Conservation (phyloP, 2,113 vertebrate species). For the Mesoclemmys tuberculata region DNA sequence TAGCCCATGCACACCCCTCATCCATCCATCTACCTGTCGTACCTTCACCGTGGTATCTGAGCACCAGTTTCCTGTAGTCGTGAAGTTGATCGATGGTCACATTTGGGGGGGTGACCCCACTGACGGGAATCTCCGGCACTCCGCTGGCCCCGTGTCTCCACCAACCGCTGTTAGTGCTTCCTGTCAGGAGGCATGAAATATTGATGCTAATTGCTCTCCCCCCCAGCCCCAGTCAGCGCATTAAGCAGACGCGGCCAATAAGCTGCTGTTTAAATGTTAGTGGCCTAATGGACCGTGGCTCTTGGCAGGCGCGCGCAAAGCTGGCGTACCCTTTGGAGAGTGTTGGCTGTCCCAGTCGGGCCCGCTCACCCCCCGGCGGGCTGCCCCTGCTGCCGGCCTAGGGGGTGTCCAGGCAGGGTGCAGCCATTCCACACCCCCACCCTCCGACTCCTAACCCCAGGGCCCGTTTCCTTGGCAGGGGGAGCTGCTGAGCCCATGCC, state of each 20-base stretch:
- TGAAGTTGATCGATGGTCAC: slow-evolving; percentile 54
- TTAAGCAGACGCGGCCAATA: slow-evolving; percentile 26
- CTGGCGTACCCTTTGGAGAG: neutral
- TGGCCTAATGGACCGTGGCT: neutral
- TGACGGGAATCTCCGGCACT: neutral
- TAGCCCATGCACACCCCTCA: no score
- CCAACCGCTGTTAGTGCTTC: slow-evolving; percentile 63
- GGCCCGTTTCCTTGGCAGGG: slow-evolving; percentile 77
- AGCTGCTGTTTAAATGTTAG: neutral
- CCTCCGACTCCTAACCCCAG: neutral
- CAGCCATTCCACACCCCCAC: no score
- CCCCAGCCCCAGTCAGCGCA: slow-evolving; percentile 63
- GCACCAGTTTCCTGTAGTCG: neutral
- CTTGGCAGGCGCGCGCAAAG: neutral
- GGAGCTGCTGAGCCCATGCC: slow-evolving; percentile 91
- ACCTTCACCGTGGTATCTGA: neutral
- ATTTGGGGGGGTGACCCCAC: slow-evolving; percentile 14
- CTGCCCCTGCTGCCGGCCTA: no score
- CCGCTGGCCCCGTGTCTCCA: neutral
- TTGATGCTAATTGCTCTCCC: slow-evolving; percentile 72
- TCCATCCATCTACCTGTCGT: neutral
- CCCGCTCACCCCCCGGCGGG: no score
- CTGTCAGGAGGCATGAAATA: slow-evolving; percentile 48
- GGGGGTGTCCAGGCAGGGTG: no score
- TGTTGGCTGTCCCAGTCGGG: no score